Percentiles rank a stretch among this genome's conserved stretches.
Conservation (phyloP, 2,797 vertebrate genomes). For the Gephyroberyx darwinii region DNA sequence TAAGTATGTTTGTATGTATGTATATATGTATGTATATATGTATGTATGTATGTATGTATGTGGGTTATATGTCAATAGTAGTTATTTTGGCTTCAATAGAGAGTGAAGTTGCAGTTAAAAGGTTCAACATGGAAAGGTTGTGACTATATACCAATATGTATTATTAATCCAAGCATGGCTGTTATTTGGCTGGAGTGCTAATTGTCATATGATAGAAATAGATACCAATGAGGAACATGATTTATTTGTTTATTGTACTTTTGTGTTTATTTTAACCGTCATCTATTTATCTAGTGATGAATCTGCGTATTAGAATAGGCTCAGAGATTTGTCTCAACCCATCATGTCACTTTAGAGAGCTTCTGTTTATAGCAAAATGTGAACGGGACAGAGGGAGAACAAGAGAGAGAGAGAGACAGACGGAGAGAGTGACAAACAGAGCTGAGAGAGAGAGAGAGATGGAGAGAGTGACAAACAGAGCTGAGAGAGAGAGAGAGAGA, state of each 20-base stretch:
- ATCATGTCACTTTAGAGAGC: conserved; percentile 11
- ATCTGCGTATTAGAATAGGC: conserved; percentile 18
- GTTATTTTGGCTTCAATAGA: no score
- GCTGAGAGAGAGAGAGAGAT: conserved; percentile 25
- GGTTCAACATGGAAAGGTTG: no score
- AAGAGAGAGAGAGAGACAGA: background rate
- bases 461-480: conserved; percentile 26
- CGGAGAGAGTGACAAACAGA: conserved; percentile 20
- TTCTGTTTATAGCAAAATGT: conserved; percentile 20
- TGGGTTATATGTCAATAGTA: no score
- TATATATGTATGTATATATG: no score
- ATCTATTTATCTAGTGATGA: conserved; percentile 15
- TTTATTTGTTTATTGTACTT: conserved; percentile 17
- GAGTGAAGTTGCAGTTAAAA: no score
- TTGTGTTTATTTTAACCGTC: background rate
- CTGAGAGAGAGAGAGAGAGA: conserved; percentile 15
- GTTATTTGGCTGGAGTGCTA: no score
- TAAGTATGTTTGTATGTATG: no score
- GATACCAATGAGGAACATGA: background rate
- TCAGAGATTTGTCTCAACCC: conserved; percentile 9
- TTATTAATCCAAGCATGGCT: no score
- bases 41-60: no score
- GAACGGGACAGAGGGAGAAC: conserved; percentile 6
- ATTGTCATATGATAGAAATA: no score
- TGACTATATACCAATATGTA: no score